These are phyloP conservation scores for Peromyscus californicus DNA, from an alignment of 2,113 vertebrate species.

Conservation along the genomic window DNA sequence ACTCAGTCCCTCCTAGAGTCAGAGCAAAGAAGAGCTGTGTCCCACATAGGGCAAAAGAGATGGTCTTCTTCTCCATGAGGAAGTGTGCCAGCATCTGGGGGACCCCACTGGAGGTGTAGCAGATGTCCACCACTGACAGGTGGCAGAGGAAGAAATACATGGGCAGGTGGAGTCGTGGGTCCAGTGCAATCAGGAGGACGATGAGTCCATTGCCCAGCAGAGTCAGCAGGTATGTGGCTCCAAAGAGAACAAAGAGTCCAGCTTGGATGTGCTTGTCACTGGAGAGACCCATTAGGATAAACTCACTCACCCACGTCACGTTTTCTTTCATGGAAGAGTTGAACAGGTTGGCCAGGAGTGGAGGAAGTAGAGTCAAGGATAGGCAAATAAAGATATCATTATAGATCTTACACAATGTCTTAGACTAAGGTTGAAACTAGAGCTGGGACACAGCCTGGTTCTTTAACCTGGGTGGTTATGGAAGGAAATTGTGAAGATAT, in stretches of 20 bases:
- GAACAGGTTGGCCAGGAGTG: neutral
- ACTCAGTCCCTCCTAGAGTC: neutral
- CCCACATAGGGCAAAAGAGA: conserved; percentile 78
- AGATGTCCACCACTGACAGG: conserved; percentile 81
- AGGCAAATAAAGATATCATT: neutral
- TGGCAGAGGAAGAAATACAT: conserved; percentile 83
- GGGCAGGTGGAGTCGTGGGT: conserved; percentile 62
- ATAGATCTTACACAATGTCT: neutral
- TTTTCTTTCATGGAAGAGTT: conserved; percentile 41
- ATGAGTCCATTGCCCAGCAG: conserved; percentile 78
- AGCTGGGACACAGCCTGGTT: too few species aligned
- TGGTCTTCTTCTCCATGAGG: conserved; percentile 57
- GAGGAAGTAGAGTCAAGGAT: neutral
- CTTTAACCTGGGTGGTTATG: neutral
- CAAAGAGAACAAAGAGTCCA: conserved; percentile 77
- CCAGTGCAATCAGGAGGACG: neutral
- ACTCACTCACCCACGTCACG: conserved; percentile 71
- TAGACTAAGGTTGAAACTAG: neutral
- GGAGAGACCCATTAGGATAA: conserved; percentile 80
- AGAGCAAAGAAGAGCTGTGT: conserved; percentile 81
- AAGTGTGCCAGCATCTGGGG: conserved; percentile 81
- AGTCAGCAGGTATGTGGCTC: conserved; percentile 61
- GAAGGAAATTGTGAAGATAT: neutral
- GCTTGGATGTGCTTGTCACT: conserved; percentile 65
- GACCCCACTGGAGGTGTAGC: conserved; percentile 78